Conservation (phyloP, 2,113 vertebrate species). For the Myodes glareolus region DNA sequence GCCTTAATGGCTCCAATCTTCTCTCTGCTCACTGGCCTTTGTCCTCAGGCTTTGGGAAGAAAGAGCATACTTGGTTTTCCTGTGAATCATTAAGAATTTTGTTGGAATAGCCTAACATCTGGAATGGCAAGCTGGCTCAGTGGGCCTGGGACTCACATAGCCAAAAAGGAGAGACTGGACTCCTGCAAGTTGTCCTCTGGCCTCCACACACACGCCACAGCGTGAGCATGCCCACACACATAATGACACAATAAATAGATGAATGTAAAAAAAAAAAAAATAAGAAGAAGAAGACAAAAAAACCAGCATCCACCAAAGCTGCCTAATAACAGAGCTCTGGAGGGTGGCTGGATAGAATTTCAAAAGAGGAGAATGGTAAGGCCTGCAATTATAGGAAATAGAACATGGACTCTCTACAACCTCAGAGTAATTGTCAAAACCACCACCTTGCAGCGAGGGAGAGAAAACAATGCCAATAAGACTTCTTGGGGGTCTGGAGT, state of each 20-base stretch:
- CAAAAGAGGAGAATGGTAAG: not conserved
- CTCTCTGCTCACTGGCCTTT: not conserved
- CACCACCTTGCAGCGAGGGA: not conserved
- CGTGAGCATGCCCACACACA: not conserved
- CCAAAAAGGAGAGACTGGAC: not conserved
- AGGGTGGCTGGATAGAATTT: not conserved
- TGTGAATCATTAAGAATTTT: not conserved
- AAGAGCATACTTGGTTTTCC: not conserved
- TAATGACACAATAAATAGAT: not conserved
- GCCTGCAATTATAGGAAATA: fast-evolving
- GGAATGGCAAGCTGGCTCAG: not conserved
- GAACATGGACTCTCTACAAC: not conserved
- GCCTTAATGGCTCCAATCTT: not conserved
- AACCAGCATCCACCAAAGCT: not conserved
- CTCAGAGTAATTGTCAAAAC: not conserved
- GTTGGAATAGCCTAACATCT: not conserved
- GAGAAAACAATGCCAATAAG: fast-evolving
- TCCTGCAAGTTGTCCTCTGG: not conserved
- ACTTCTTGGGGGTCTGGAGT: too few relatives aligned
- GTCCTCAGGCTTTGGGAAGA: not conserved
- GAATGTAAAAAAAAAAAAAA: not conserved
- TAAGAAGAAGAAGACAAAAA: not conserved
- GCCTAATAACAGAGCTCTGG: not conserved
- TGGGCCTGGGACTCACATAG: not conserved
- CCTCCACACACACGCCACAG: not conserved